Evolutionary conservation across 2,888 invertebrate species (phyloP).

Genomic region (Danaus chrysippus): DNA sequence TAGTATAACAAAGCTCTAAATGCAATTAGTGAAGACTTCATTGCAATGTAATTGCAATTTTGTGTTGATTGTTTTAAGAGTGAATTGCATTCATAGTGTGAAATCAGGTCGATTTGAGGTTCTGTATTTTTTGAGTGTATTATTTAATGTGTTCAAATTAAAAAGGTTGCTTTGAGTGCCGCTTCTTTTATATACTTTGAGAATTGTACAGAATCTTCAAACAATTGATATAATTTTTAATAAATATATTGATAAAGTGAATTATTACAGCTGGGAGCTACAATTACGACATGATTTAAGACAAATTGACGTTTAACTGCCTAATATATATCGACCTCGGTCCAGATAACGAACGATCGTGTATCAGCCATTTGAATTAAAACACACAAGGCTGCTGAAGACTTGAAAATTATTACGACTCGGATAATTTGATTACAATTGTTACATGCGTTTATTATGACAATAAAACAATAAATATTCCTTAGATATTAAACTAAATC

Average conservation of each 20-base stretch:
- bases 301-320: constrained; percentile 39
- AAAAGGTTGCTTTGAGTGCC: no score
- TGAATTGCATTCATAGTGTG: constrained; percentile 8
- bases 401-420: constrained; percentile 22
- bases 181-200: background rate
- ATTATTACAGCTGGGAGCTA: constrained; percentile 33
- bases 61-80: constrained; percentile 19
- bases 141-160: background rate
- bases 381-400: constrained; percentile 24
- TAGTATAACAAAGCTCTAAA: no score
- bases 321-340: constrained; percentile 40
- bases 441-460: constrained; percentile 10
- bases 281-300: constrained; percentile 37
- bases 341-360: constrained; percentile 40
- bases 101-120: constrained; percentile 9
- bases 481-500: no score
- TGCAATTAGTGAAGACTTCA: no score
- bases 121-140: background rate
- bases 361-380: constrained; percentile 39
- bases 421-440: constrained; percentile 15
- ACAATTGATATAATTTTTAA: background rate
- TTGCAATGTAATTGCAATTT: constrained; percentile 2
- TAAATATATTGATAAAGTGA: constrained; percentile 33
- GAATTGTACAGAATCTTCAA: background rate
- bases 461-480: constrained; percentile 3